A percentile compares a stretch with the other conserved stretches of the same genome.
Evolutionary conservation across 2,888 invertebrate species (phyloP).

Genomic region (Achlya flavicornis): DNA sequence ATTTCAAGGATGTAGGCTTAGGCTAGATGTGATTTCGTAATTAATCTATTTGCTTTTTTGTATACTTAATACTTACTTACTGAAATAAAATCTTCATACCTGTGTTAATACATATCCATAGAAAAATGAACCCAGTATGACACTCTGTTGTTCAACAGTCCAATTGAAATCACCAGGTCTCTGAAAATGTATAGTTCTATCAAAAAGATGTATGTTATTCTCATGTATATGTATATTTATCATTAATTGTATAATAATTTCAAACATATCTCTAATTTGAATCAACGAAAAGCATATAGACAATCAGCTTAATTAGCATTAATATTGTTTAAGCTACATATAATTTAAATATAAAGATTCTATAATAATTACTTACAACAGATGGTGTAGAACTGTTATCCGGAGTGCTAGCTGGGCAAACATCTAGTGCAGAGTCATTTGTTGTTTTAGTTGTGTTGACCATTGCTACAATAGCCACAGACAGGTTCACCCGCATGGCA

Average conservation of each 20-base stretch:
- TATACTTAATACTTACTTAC: too few relatives aligned
- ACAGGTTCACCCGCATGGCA: slow-evolving; percentile 95
- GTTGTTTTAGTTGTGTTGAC: slow-evolving; percentile 88
- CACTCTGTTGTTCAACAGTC: slow-evolving; percentile 90
- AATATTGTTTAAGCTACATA: too few relatives aligned
- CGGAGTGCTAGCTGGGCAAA: slow-evolving; percentile 80
- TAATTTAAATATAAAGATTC: too few relatives aligned
- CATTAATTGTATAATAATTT: neutral
- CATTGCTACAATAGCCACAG: slow-evolving; percentile 98
- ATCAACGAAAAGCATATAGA: too few relatives aligned
- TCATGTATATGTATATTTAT: too few relatives aligned
- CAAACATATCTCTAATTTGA: neutral
- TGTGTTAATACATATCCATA: slow-evolving; percentile 93
- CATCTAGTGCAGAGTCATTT: slow-evolving; percentile 84
- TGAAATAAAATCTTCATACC: slow-evolving; percentile 55
- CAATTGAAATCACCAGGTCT: slow-evolving; percentile 89
- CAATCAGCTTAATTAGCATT: too few relatives aligned
- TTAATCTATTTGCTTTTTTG: too few relatives aligned
- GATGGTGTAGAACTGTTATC: slow-evolving; percentile 69
- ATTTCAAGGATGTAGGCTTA: too few relatives aligned
- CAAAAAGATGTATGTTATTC: neutral
- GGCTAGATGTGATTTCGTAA: too few relatives aligned
- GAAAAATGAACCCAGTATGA: slow-evolving; percentile 92
- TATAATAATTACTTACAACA: slow-evolving; percentile 55
- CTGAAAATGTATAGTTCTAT: slow-evolving; percentile 64